Base-by-base conservation (phyloP, 2,888 invertebrate genomes). In the Chelonus formosanus region DNA sequence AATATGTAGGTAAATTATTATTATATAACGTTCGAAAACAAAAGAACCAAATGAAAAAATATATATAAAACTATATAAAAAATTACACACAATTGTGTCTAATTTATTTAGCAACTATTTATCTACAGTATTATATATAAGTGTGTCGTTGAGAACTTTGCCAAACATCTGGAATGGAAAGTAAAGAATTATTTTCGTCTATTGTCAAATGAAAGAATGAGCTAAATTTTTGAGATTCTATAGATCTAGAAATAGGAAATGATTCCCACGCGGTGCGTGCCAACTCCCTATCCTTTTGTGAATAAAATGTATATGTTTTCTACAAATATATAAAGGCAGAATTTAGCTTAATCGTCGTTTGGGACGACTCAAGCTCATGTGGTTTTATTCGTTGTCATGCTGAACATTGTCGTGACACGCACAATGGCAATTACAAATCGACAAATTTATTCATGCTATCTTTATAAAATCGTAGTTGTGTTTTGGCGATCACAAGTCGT, bases 401-500 rank as follows among this genome's bases (percentile, higher is more conserved):
- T 61, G 35, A 36, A 61, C 56, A 70, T 69, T 63, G 67, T 57
- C 64, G 72, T 65, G 73, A 77, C 83, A 84, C 83, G 83, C 83
- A 83, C 83, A 83, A 81, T 75, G 77, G 81, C 83, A 82, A 83
- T 83, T 83, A 84, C 80, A 80, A 79, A 78, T 77, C 74, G 72
- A 75, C 77, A 77, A 80, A 80, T 82, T 82, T 78, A 79, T 77
- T 73, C 74, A 73, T 63, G 73, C 72, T 80, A 81, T 82, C 80
- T 64, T 62, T 45, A 52, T 48, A 61, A 61, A 56, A 60, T 60
- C 34, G 48, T 32, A 54, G 48, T 54, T 47, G 48, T 60, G 55
- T 59, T 68, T 68, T 67, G 69, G 67, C 70, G 70, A 71, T 72
- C 69, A 68, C 66, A 71, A 71, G 70, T 72, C 67, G 70, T 72